phyloP scores from a whole-genome alignment of 2,888 invertebrate species.

The Drosophila paranaensis region DNA sequence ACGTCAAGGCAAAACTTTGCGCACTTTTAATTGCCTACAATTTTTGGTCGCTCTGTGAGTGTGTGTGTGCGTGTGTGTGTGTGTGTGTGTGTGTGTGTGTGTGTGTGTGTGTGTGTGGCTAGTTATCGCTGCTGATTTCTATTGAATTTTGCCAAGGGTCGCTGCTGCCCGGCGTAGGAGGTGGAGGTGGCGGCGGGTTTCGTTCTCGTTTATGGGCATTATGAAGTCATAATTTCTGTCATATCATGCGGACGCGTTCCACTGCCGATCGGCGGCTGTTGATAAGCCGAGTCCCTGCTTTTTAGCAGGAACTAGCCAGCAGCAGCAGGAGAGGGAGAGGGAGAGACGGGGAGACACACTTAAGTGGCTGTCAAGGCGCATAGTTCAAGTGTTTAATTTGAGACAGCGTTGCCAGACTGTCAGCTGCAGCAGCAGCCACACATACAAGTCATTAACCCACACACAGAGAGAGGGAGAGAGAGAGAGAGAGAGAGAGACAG shows the following conservation, averaged over 20 bases:
- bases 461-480: background rate
- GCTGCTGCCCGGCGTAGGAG: background rate
- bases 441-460: slow-evolving; percentile 61
- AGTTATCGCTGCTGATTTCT: slow-evolving; percentile 54
- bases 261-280: slow-evolving; percentile 56
- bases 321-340: background rate
- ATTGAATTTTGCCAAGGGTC: slow-evolving; percentile 48
- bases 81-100: slow-evolving; percentile 16
- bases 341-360: slow-evolving; percentile 12
- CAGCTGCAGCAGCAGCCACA: slow-evolving; percentile 23
- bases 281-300: slow-evolving; percentile 52
- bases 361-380: slow-evolving; percentile 53
- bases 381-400: slow-evolving; percentile 57
- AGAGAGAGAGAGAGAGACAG: slow-evolving; percentile 4
- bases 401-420: slow-evolving; percentile 52
- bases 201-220: slow-evolving; percentile 42
- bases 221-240: slow-evolving; percentile 78
- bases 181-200: background rate
- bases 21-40: slow-evolving; percentile 62
- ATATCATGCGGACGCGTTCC: slow-evolving; percentile 63
- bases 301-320: slow-evolving; percentile 39
- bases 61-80: slow-evolving; percentile 4
- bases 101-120: slow-evolving; percentile 34
- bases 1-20: slow-evolving; percentile 39
- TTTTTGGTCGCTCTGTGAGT: slow-evolving; percentile 28